phyloP scores from a whole-genome alignment of 2,797 vertebrate genomes.

The Toxotes lorentzi region DNA sequence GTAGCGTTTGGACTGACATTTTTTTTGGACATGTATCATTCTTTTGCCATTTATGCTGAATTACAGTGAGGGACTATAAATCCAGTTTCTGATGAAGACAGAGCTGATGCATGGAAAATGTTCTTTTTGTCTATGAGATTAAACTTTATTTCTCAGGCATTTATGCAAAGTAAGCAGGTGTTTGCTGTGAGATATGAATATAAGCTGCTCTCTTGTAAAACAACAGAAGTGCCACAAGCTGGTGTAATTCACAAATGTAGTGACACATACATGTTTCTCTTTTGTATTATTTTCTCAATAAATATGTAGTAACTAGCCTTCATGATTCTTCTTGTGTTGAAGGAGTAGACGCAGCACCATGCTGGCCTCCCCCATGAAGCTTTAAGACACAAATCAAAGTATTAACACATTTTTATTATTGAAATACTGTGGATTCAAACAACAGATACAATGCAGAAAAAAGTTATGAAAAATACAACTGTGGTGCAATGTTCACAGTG shows the following conservation, averaged over 20 bases:
- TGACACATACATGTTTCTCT: slow-evolving; percentile 27
- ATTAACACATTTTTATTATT: slow-evolving; percentile 57
- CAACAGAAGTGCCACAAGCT: slow-evolving; percentile 68
- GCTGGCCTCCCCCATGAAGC: background rate
- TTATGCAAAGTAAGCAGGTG: background rate
- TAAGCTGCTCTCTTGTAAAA: slow-evolving; percentile 30
- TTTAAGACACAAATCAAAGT: slow-evolving; percentile 4
- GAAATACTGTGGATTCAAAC: slow-evolving; percentile 53
- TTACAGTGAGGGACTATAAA: background rate
- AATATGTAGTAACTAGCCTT: slow-evolving; percentile 15
- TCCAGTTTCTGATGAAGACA: background rate
- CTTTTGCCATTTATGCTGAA: slow-evolving; percentile 12
- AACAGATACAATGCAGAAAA: slow-evolving; percentile 42
- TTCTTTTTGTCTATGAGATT: slow-evolving; percentile 33
- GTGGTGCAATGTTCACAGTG: slow-evolving; percentile 19
- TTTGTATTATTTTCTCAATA: slow-evolving; percentile 61
- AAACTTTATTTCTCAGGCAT: slow-evolving; percentile 3
- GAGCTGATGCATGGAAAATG: background rate
- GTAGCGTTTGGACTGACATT: background rate
- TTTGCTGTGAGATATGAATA: background rate
- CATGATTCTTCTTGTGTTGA: slow-evolving; percentile 16
- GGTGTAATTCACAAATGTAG: slow-evolving; percentile 36
- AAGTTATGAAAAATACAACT: slow-evolving; percentile 22
- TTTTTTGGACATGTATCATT: slow-evolving; percentile 1
- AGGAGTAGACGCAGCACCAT: background rate